These are phyloP conservation scores for Chymomyza amoena DNA, from an alignment of 2,888 invertebrate genomes.

Conservation along the genomic window DNA sequence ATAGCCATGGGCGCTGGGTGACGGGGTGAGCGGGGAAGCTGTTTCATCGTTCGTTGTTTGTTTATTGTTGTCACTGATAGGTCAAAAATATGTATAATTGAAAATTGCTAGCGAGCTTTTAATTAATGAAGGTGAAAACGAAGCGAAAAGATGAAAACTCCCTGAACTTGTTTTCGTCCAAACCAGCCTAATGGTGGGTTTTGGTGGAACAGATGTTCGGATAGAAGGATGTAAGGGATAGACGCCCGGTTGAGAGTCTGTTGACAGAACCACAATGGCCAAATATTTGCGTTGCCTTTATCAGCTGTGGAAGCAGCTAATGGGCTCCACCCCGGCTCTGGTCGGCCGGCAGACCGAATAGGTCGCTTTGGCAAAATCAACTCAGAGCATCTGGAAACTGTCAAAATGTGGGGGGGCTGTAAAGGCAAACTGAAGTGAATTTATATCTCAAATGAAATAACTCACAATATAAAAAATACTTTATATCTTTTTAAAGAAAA, in stretches of 20 bases:
- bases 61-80: slow-evolving; percentile 63
- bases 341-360: neutral
- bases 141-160: neutral
- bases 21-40: neutral
- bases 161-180: neutral
- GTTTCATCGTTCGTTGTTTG: slow-evolving; percentile 27
- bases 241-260: neutral
- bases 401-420: neutral
- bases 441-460: neutral
- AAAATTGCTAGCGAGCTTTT: slow-evolving; percentile 52
- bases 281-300: neutral
- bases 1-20: slow-evolving; percentile 4
- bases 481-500: no score
- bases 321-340: neutral
- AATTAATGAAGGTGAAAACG: slow-evolving; percentile 46
- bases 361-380: neutral
- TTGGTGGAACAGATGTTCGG: neutral
- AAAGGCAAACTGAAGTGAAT: neutral
- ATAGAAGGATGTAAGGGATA: neutral
- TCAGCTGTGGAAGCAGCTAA: neutral
- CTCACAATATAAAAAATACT: no score
- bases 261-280: neutral
- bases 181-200: neutral
- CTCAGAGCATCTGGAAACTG: neutral
- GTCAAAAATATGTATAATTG: slow-evolving; percentile 52